Evolutionary conservation across 2,113 vertebrate species (phyloP).

Genomic region (Melanocharis versteri): DNA sequence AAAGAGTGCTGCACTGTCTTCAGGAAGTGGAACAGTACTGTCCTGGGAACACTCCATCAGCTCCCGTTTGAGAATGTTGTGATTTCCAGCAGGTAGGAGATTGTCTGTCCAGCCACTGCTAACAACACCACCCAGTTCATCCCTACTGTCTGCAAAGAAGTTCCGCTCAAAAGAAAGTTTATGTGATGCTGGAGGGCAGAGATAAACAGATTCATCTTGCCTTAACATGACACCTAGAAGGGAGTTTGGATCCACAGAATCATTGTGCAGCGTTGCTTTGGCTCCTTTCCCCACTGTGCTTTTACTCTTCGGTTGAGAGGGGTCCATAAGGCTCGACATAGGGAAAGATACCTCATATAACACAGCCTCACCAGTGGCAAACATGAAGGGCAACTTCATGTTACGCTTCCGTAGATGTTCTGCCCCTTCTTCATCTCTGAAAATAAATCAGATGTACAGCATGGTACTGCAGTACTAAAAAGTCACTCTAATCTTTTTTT

Average conservation of each 20-base stretch:
- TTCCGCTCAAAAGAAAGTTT: conserved; percentile 55
- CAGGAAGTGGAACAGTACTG: conserved; percentile 8
- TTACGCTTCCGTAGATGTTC: conserved; percentile 80
- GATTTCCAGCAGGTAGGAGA: conserved; percentile 56
- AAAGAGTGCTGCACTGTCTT: conserved; percentile 55
- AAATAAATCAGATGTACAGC: conserved; percentile 11
- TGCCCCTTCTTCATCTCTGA: conserved; percentile 82
- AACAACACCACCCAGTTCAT: conserved; percentile 28
- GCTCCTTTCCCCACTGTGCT: conserved; percentile 27
- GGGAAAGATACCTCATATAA: conserved; percentile 74
- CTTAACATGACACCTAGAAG: conserved; percentile 74
- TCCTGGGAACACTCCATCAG: conserved; percentile 51
- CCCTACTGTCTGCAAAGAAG: conserved; percentile 44
- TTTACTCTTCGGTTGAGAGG: conserved; percentile 53
- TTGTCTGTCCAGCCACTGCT: conserved; percentile 61
- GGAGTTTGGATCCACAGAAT: conserved; percentile 75
- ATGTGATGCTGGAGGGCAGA: conserved; percentile 70
- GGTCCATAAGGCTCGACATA: conserved; percentile 50
- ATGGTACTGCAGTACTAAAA: not conserved
- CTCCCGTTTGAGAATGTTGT: conserved; percentile 62
- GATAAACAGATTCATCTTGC: conserved; percentile 81
- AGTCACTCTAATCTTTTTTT: not conserved
- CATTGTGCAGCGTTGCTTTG: conserved; percentile 10
- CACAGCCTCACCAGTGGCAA: conserved; percentile 83
- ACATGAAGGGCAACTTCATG: conserved; percentile 79